Percentiles rank a stretch among this genome's conserved stretches.
phyloP scores from a whole-genome alignment of 1,140 invertebrate genomes.

The Saccostrea cuccullata region DNA sequence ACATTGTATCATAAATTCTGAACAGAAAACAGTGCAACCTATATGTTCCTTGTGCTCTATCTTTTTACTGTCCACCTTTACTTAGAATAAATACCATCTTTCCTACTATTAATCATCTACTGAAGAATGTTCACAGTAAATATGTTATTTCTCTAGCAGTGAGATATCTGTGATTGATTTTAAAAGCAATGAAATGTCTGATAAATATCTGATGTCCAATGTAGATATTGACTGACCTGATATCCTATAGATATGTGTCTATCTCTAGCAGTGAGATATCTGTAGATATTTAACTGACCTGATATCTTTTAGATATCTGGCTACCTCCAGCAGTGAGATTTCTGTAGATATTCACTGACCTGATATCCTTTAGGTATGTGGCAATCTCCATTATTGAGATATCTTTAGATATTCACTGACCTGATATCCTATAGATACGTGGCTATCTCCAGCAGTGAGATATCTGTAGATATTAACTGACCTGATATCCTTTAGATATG shows the following conservation, averaged over 20 bases:
- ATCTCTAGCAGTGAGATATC: too few relatives aligned
- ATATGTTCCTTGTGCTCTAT: too few relatives aligned
- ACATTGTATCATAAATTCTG: too few relatives aligned
- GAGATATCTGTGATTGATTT: not conserved
- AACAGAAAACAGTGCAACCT: too few relatives aligned
- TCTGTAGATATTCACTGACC: not conserved
- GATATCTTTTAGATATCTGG: not conserved
- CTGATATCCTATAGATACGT: not conserved
- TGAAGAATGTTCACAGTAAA: too few relatives aligned
- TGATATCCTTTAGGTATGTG: not conserved
- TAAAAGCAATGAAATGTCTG: not conserved
- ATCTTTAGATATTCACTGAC: not conserved
- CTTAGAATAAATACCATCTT: too few relatives aligned
- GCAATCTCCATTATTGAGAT: too few relatives aligned
- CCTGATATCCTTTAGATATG: not conserved
- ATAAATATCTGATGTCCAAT: not conserved
- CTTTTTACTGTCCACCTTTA: too few relatives aligned
- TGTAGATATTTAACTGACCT: not conserved
- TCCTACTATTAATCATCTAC: too few relatives aligned
- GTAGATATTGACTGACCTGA: conserved; percentile 64
- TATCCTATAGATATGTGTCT: conserved; percentile 55
- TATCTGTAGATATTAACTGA: not conserved
- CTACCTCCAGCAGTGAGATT: not conserved
- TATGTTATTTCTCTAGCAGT: too few relatives aligned
- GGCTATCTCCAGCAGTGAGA: too few relatives aligned